Evolutionary conservation across 2,888 invertebrate genomes (phyloP).

Genomic region (Nemurella pictetii): DNA sequence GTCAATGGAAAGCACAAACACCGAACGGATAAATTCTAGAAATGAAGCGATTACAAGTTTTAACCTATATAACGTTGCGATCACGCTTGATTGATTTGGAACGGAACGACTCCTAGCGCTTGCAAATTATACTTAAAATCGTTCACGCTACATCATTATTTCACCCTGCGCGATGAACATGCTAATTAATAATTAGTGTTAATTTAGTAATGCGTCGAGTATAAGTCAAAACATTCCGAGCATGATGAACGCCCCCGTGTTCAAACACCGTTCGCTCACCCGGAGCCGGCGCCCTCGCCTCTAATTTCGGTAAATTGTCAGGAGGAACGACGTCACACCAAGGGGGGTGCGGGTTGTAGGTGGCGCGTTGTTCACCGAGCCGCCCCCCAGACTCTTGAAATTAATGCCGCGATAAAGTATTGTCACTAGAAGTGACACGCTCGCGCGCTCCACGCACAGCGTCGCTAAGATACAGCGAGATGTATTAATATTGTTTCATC

Average conservation of each 20-base stretch:
- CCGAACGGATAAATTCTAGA: no score
- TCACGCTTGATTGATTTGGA: neutral
- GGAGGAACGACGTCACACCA: neutral
- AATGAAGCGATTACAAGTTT: no score
- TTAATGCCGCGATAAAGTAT: neutral
- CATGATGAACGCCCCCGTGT: neutral
- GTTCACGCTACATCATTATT: neutral
- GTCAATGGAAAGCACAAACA: neutral
- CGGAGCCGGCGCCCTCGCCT: neutral
- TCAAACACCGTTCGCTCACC: neutral
- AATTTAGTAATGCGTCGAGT: neutral
- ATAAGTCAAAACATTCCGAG: neutral
- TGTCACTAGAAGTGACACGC: neutral
- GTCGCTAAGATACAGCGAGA: neutral
- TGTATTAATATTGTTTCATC: neutral
- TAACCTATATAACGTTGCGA: no score
- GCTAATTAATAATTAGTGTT: neutral
- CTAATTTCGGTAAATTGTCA: neutral
- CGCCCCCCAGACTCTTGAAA: neutral
- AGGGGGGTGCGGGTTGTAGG: no score
- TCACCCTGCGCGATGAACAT: neutral
- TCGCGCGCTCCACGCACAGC: no score
- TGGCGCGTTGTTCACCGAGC: neutral
- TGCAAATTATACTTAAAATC: neutral
- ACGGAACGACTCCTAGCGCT: neutral